Evolutionary conservation across 2,113 vertebrate genomes (phyloP), one percentile per base, ranked within the genome.

Genomic region (Tachuris rubrigastra): DNA sequence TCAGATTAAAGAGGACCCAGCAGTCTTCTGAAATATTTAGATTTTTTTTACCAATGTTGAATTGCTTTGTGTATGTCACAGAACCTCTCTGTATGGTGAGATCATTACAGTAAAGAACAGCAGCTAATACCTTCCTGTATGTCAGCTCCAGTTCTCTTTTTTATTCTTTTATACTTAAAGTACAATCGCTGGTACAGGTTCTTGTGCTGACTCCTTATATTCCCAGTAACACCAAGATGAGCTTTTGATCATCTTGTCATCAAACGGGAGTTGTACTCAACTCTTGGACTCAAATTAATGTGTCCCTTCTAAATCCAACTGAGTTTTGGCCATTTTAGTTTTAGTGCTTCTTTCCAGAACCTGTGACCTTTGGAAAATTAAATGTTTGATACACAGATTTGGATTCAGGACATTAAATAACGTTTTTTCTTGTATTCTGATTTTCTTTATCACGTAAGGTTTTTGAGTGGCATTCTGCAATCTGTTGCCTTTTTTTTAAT

Each of bases 21-120:
- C 31, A 84, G 73, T 33, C 52, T 95, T 96, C 83, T 73, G 95
- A 89, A 82, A 90, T 95, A 68, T 58, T 85, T 89, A 31, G 46
- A 28, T 66, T 86, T 94, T 82, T 96, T 93, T 63, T 14, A 28
- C 58, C 28, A 24, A 63, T 85, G 71, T 91, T 80, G 18, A 81
- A 73, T 59, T 74, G 49, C 63, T 89, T 46, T 46, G 21, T 58
- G 6, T 72, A 11, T 79, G 88, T 85, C 81, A 80, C 44, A 85
- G 52, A 39, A 80, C 86, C 89, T 93, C 44, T 72, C 89, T 67
- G 42, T 55, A 63, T 24, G 62, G 65, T 16, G 21, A 71, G n/a
- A 66, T 94, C 53, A 88, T 92, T 92, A 85, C 23, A 37, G n/a
- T 59, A 14, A 56, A 84, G 79, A 44, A 49, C 35, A 60, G 18